Base-by-base conservation (phyloP, 1,140 invertebrate species). In the Scaptomyza pallida region DNA sequence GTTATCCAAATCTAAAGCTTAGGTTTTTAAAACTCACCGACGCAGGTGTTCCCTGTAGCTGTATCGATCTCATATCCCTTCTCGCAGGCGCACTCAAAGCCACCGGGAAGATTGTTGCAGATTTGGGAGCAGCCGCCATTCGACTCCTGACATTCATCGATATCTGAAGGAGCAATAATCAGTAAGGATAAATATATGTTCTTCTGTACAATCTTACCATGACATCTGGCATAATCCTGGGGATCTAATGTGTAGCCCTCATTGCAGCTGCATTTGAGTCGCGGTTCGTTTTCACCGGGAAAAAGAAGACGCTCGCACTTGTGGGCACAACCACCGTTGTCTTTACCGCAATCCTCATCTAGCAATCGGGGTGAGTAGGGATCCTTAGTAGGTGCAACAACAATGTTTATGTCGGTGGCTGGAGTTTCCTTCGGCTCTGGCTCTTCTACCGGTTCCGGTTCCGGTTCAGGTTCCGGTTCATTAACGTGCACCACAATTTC, bases 101-200 rank as follows among this genome's bases (percentile, higher is more conserved):
- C 92, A 43, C 96, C 96, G 8, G 94, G 93, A 26, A 94, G 92
- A 90, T 97, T 97, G 13, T 94, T 91, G 92, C 95, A 95, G 13
- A 91, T 81, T 50, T 93, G 92, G 16, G 93, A 91, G 78, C 95
- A 95, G 41, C 92, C 92, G 13, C 92, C 95, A 83, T 95, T 95
- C 70, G 94, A 93, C 57, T 93, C 92, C 67, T 93, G 78, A 83
- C 96, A 97, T 89, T 97, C 96, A 91, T 97, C 94, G 52, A 97
- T 93, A 92, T 97, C 95, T 93, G 19, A 2, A 16, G 16, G 16
- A 1, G 5, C 2, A 10, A n/a, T 2, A 12, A 30, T n/a, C 12
- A 21, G 17, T 21, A 17, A n/a, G 26, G 2, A 8, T 5, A 8
- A 8, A 9, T 35, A 35, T 4, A 8, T 6, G 26, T 30, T 30